A percentile compares a stretch with the other conserved stretches of the same genome.
Evolutionary conservation across 2,113 vertebrate species (phyloP).

Genomic region (Salvator merianae): DNA sequence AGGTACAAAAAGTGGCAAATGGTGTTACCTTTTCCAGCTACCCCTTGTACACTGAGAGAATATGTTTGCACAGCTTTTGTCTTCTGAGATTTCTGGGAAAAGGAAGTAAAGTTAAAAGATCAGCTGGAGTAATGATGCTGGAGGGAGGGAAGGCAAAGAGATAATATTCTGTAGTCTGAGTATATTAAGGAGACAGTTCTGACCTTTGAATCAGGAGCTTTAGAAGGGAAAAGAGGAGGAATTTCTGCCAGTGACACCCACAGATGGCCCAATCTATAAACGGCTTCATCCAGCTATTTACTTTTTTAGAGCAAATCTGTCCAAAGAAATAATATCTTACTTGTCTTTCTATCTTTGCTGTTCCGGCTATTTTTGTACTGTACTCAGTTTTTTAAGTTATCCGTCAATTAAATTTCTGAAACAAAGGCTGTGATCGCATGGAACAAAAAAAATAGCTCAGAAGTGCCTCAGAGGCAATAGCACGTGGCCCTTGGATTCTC

Average conservation of each 20-base stretch:
- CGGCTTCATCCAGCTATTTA: not conserved
- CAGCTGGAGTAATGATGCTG: not conserved
- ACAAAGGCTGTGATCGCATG: not conserved
- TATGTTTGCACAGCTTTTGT: constrained; percentile 15
- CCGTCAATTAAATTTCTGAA: not conserved
- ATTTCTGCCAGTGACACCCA: not conserved
- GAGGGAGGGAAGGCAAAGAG: not conserved
- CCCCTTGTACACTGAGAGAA: not conserved
- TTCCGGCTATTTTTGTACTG: no score
- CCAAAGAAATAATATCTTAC: not conserved
- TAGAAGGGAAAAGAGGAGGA: not conserved
- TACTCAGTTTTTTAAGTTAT: no score
- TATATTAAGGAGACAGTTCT: constrained; percentile 14
- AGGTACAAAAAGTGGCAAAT: not conserved
- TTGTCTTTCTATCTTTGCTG: not conserved
- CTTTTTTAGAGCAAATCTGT: not conserved
- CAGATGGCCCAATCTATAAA: not conserved
- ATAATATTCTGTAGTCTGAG: constrained; percentile 7
- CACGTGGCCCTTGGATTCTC: no score
- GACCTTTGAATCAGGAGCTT: constrained; percentile 27
- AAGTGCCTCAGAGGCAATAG: no score
- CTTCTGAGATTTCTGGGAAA: constrained; percentile 11
- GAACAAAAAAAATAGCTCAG: no score
- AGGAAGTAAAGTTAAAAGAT: constrained; percentile 25
- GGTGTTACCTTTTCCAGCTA: not conserved